Conservation (phyloP, 2,797 vertebrate genomes). For the Enteromius argenteus region DNA sequence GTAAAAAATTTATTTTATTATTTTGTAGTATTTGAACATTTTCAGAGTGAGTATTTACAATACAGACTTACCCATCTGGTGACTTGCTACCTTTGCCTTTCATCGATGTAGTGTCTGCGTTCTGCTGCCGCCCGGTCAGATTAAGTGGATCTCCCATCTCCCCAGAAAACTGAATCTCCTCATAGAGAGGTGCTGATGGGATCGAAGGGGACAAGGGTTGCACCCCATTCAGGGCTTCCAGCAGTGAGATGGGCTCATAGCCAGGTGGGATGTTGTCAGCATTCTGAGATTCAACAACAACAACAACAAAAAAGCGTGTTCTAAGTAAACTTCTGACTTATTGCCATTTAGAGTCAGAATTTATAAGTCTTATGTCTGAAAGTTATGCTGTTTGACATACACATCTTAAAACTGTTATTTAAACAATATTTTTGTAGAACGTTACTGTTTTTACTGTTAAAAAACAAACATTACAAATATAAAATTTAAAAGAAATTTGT, state of each 20-base stretch:
- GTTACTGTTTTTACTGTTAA: neutral
- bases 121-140: slow-evolving; percentile 77
- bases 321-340: neutral
- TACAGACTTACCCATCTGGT: slow-evolving; percentile 87
- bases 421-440: neutral
- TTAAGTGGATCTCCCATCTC: slow-evolving; percentile 78
- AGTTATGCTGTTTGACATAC: neutral
- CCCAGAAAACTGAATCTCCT: slow-evolving; percentile 91
- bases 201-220: slow-evolving; percentile 86
- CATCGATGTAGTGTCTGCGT: slow-evolving; percentile 82
- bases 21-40: neutral
- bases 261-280: slow-evolving; percentile 93
- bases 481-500: neutral
- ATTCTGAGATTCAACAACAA: slow-evolving; percentile 73
- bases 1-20: too few species aligned
- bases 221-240: slow-evolving; percentile 94
- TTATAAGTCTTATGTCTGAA: neutral
- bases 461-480: too few species aligned
- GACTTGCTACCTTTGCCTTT: slow-evolving; percentile 94
- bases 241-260: slow-evolving; percentile 95
- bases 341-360: neutral
- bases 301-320: neutral
- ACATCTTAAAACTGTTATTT: neutral
- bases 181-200: slow-evolving; percentile 92
- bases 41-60: neutral